These are phyloP conservation scores for Cephus sareptanus DNA, from an alignment of 2,888 invertebrate genomes.

Conservation along the genomic window DNA sequence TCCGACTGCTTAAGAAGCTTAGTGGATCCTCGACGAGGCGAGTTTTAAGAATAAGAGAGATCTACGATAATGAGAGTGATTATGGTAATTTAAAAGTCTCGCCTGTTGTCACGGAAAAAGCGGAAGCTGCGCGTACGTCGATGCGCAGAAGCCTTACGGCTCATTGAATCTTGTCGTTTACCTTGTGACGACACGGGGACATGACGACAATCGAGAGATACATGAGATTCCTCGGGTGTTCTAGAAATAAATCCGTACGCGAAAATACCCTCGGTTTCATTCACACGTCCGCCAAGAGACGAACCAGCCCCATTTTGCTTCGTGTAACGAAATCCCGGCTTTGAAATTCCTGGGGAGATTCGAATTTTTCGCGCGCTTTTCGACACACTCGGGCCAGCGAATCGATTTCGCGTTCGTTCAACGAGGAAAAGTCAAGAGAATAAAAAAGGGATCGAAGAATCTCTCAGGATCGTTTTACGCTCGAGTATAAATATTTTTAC, in stretches of 20 bases:
- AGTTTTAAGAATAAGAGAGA: not conserved
- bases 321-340: not conserved
- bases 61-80: not conserved
- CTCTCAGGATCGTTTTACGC: not conserved
- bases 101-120: not conserved
- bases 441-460: not conserved
- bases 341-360: not conserved
- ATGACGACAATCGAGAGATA: not conserved
- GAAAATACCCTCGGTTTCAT: not conserved
- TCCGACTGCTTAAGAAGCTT: not conserved
- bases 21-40: not conserved
- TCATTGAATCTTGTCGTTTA: not conserved
- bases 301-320: not conserved
- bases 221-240: not conserved
- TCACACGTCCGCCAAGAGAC: not conserved
- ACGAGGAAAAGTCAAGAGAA: not conserved
- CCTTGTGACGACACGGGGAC: not conserved
- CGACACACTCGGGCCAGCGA: not conserved
- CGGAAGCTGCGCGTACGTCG: not conserved
- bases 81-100: not conserved
- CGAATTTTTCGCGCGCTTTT: not conserved
- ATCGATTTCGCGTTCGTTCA: not conserved
- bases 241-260: not conserved
- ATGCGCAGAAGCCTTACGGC: not conserved
- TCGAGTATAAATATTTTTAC: not conserved